A percentile compares a stretch with the other conserved stretches of the same genome.
Evolutionary conservation across 2,113 vertebrate genomes (phyloP).

Genomic region (Chamaetylas fuelleborni): DNA sequence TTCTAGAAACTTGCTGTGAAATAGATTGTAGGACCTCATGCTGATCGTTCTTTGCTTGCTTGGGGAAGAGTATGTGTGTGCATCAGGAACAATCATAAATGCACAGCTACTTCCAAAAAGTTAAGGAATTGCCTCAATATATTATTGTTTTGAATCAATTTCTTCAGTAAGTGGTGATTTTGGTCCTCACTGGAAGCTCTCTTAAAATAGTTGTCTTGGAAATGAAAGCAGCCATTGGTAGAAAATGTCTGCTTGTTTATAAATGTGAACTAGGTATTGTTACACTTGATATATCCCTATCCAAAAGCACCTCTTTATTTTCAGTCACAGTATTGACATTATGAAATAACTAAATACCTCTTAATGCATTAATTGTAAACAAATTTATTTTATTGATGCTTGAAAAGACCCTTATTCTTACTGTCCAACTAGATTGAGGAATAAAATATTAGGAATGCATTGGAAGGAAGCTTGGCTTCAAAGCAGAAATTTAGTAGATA

Average conservation of each 20-base stretch:
- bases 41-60: neutral
- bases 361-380: neutral
- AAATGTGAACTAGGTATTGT: neutral
- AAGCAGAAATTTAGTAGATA: neutral
- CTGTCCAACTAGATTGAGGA: neutral
- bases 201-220: neutral
- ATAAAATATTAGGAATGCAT: neutral
- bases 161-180: neutral
- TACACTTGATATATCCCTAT: neutral
- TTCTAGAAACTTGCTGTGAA: neutral
- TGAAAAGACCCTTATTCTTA: neutral
- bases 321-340: neutral
- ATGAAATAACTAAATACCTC: neutral
- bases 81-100: neutral
- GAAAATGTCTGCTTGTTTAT: neutral
- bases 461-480: neutral
- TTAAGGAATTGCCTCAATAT: neutral
- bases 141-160: neutral
- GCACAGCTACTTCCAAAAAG: neutral
- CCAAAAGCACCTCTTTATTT: neutral
- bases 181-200: neutral
- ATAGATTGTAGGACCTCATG: neutral
- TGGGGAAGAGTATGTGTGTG: neutral
- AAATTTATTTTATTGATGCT: neutral
- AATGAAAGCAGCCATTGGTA: neutral